These are phyloP conservation scores for Steatocranus sp. DNA, from an alignment of 2,797 vertebrate species.

Conservation along the genomic window DNA sequence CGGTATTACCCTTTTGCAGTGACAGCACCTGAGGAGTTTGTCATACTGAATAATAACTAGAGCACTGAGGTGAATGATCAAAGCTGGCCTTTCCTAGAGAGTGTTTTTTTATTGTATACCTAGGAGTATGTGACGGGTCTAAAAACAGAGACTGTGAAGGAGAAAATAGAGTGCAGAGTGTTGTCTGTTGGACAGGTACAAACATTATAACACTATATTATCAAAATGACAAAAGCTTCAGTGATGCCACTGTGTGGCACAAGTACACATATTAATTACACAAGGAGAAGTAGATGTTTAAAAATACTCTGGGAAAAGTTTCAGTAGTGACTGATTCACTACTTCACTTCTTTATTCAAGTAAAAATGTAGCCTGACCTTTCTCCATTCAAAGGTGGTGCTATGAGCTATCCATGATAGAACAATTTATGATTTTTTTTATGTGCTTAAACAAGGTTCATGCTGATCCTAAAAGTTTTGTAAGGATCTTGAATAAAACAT, in stretches of 20 bases:
- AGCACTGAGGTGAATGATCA: not conserved
- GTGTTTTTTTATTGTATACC: not conserved
- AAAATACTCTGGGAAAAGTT: not conserved
- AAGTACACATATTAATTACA: not conserved
- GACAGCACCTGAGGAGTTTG: not conserved
- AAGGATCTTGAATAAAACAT: not conserved
- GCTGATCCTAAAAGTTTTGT: not conserved
- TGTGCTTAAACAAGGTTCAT: not conserved
- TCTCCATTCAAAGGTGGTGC: not conserved
- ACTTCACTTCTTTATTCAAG: not conserved
- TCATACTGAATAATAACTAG: not conserved
- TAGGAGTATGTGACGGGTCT: not conserved
- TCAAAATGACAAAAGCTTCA: not conserved
- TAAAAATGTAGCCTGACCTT: not conserved
- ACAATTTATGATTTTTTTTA: not conserved
- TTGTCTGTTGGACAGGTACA: not conserved
- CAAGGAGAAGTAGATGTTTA: not conserved
- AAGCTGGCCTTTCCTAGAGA: not conserved
- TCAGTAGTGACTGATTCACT: not conserved
- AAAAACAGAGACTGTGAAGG: not conserved
- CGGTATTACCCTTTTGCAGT: not conserved
- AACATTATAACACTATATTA: not conserved
- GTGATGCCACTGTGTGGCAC: not conserved
- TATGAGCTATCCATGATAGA: not conserved
- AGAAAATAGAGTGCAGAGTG: not conserved